Base-by-base conservation (phyloP, 92 coral and sea anemone genomes). In the Blastomussa wellsi region DNA sequence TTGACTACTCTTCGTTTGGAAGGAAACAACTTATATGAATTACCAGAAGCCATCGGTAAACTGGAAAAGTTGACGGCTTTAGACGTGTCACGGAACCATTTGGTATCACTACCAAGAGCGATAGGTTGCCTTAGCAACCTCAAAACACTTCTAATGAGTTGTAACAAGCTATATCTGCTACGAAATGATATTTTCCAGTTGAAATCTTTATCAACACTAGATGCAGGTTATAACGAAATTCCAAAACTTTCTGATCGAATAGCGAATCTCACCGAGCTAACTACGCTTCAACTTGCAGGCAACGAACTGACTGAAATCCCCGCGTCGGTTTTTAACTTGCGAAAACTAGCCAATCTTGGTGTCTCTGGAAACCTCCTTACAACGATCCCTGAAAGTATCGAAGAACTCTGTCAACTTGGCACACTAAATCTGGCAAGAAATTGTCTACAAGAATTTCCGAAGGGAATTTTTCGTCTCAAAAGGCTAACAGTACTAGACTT, bases 161-260 rank as follows among this genome's bases (percentile, higher is more conserved):
- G 77, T 41, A 73, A 73, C 77, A 73, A 26, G 48, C 33, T 73
- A 11, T 41, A n/a, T 73, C 2, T 73, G 53, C 1, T 73, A 42
- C 49, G 53, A 41, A 73, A 41, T 35, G 49, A 29, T 41, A 28
- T 73, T 41, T 73, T 41, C 17, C 29, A 12, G 52, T 41, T 41
- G 48, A 73, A 73, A 39, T 38, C 77, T n/a, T 73, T 73, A 36
- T 13, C 17, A 10, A 73, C 36, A 26, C 35, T 73, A 73, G 77
- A 41, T 73, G 77, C 48, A 22, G 77, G 77, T 9, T 38, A 73
- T 19, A 73, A 73, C 51, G 51, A 73, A 41, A 73, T 73, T n/a
- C 7, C 1, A 12, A 73, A 37, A 13, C 53, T 73, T 41, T 36
- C 77, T 20, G 36, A 73, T 6, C 77, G 77, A 24, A 14, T 73